Evolutionary conservation across 2,888 invertebrate genomes (phyloP), one percentile per base, ranked within the genome.

Genomic region (Ypsolopha sequella): DNA sequence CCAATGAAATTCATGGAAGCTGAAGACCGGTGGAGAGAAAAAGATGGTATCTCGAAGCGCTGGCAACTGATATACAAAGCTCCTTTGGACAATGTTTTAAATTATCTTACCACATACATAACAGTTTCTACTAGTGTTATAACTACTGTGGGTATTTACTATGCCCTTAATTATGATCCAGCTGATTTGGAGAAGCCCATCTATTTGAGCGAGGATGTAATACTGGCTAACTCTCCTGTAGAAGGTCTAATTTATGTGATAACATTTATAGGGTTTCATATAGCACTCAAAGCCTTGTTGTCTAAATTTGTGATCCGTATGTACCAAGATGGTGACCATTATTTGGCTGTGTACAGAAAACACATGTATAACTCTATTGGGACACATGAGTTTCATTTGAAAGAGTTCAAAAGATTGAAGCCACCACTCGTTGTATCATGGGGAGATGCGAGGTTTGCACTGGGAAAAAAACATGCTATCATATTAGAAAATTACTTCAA

Each of bases 31-130:
- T 81, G 79, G 76, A 73, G 68, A 57, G 64, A 68, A 55, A 70
- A 62, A 45, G 85, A 86, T 57, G 66, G 69, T 36, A 55, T 86
- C 44, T 66, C 80, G 8, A 65, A 65, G 57, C 60, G 65, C 24
- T 86, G 78, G 76, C 66, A 82, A 41, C 57, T 86, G 50, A 81
- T 86, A 52, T 86, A 86, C 53, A 86, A 81, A 64, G 82, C 79
- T 6, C 85, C 86, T 1, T 80, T 86, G 82, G 74, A 73, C 6
- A 67, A 63, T 6, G 46, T 58, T 14, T 58, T 85, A 2, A 80
- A 80, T 41, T 74, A 63, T 56, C 51, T 68, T 6, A 60, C 78
- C 1, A 62, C 71, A 8, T 85, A 79, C 57, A 54, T 85, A 48
- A 76, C 80, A 24, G 53, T 75, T 46, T 71, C 84, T 7, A 77